phyloP scores from a whole-genome alignment of 2,113 vertebrate genomes.

The Elaphurus davidianus region DNA sequence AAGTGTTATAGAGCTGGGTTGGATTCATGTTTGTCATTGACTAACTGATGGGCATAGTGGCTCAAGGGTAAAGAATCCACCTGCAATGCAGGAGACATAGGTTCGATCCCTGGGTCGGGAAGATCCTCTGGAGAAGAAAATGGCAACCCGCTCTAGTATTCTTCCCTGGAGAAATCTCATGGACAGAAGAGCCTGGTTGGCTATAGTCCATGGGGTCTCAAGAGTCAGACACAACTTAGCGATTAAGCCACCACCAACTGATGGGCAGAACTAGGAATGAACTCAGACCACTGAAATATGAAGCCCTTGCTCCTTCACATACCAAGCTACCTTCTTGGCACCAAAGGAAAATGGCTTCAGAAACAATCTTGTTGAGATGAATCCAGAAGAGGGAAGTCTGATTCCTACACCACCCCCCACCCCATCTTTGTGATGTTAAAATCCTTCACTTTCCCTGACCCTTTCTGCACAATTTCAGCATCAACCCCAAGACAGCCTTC shows the following conservation, averaged over 20 bases:
- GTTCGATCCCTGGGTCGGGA: not conserved
- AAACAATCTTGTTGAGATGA: not conserved
- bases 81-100: not conserved
- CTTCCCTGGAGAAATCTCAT: not conserved
- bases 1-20: accelerated
- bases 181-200: not conserved
- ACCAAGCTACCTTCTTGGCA: not conserved
- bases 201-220: not conserved
- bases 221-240: not conserved
- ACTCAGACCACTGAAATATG: not conserved
- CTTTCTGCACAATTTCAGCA: not conserved
- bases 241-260: not conserved
- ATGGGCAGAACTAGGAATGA: not conserved
- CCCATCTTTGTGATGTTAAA: not conserved
- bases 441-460: not conserved
- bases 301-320: not conserved
- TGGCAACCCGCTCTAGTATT: not conserved
- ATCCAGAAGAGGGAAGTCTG: not conserved
- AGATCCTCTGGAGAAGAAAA: not conserved
- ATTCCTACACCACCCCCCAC: not conserved
- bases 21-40: too few relatives aligned
- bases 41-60: not conserved
- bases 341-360: not conserved
- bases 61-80: not conserved
- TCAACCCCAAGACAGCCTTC: conserved; percentile 10